These are phyloP conservation scores for Parotia lawesii DNA, from an alignment of 2,113 vertebrate species.

Conservation along the genomic window DNA sequence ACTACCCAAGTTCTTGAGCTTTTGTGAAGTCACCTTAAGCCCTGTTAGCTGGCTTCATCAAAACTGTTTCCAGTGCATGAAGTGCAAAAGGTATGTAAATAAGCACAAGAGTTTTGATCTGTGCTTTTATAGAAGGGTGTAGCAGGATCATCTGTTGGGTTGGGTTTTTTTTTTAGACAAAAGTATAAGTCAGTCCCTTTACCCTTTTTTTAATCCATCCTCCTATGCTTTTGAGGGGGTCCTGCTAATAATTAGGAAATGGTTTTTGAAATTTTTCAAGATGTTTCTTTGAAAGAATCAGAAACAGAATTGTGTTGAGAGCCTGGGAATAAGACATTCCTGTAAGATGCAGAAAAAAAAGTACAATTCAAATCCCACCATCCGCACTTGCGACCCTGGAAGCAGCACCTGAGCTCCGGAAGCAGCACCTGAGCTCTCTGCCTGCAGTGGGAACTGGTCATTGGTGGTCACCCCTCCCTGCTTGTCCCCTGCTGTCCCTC, in stretches of 20 bases:
- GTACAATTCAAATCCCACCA: not conserved
- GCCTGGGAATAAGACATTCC: not conserved
- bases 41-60: not conserved
- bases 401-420: not conserved
- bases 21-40: not conserved
- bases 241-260: not conserved
- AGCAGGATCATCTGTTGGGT: not conserved
- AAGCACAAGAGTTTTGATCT: not conserved
- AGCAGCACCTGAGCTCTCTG: not conserved
- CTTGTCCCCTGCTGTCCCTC: not conserved
- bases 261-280: not conserved
- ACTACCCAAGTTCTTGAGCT: not conserved
- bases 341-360: not conserved
- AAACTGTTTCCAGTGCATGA: not conserved
- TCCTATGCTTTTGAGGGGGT: not conserved
- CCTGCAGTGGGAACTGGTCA: fast-evolving
- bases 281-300: not conserved
- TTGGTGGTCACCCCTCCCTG: not conserved
- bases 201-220: not conserved
- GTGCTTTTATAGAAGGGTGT: not conserved
- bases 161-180: not conserved
- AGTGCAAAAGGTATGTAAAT: not conserved
- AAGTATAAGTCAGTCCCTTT: not conserved
- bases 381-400: not conserved
- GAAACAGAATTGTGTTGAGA: not conserved